Evolutionary conservation across 2,113 vertebrate genomes (phyloP), one percentile per base, ranked within the genome.

Genomic region (Colossoma macropomum): DNA sequence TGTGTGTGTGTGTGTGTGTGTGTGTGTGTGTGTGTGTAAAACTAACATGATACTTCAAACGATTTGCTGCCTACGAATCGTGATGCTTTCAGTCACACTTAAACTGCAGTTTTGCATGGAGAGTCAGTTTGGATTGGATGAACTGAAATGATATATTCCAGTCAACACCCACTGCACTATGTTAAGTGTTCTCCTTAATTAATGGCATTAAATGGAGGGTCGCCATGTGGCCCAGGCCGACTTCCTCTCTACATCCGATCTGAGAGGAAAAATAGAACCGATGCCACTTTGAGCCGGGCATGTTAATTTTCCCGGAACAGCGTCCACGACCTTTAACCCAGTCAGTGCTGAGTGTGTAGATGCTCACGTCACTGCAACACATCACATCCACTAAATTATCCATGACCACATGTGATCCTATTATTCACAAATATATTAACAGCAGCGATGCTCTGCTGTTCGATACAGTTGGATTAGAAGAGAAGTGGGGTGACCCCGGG

Each of bases 401-500:
- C 23, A 56, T 76, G 70, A 81, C 80, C 54, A 34, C 19, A 73
- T 48, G n/a, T 45, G 74, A 56, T 81, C 65, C 78, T 76, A 65
- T 74, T 72, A 82, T 82, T 54, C 65, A 41, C 73, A 77, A 71
- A 79, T 71, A 41, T 69, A 79, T 75, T 75, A 77, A 70, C 60
- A 21, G 65, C 69, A 80, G 23, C 34, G 32, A 8, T 84, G 75
- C 1, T 76, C 80, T 81, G 86, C 81, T 85, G 70, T 62, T 87
- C 28, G 75, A 87, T 63, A 83, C 41, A 12, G 1, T 84, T 73
- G 54, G 60, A 83, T 89, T 81, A 78, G 82, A 83, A 86, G 34
- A 90, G 85, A 92, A 91, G 69, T 74, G 68, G 89, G 77, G 83
- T 68, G 82, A 82, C 32, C 10, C 5, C 27, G 75, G 52, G 73